Evolutionary conservation across 1,140 invertebrate species (phyloP), one percentile per base, ranked within the genome.

Genomic region (Adoxophyes honmai): DNA sequence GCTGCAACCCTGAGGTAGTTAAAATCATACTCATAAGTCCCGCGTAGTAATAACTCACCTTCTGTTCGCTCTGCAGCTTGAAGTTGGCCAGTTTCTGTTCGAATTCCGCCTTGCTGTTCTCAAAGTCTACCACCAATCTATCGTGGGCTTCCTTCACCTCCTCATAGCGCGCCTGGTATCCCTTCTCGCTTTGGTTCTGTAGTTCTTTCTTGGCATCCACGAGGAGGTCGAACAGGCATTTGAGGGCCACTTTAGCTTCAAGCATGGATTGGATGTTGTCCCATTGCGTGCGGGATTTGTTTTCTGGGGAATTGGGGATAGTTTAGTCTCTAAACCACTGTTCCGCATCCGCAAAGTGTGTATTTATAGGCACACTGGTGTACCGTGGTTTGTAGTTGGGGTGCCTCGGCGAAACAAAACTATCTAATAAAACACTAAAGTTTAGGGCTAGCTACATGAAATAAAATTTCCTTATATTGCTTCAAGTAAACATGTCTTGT

Each of bases 191-290:
- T 53, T 83, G 75, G 55, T 73, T 88, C 53, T 81, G 77, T 0
- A 88, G 60, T 55, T 91, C 89, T 14, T 88, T 79, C 52, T 90
- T 90, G 3, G 90, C 80, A 42, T 92, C 89, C 0, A 90, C 85
- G 0, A 90, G 74, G 8, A 91, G 65, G 18, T 93, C 91, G 65
- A 94, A 92, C 2, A 93, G 66, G 33, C 86, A 87, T 75, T 92
- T 91, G 0, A 94, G 54, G 3, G 91, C 92, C 21, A 75, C 84
- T 73, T 93, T 94, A 0, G 93, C 92, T 70, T 95, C 94, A 0
- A 88, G 72, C 81, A 95, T 91, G 1, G 92, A 91, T 54, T 93
- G 92, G 1, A 95, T 82, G 34, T 84, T 88, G 44, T 95, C 93
- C 79, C 91, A 92, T 52, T 93, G 86, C 0, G 86, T 88, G 55